Conservation (phyloP, 53 echinoderm and acorn worm species). For the Glandiceps talaboti region DNA sequence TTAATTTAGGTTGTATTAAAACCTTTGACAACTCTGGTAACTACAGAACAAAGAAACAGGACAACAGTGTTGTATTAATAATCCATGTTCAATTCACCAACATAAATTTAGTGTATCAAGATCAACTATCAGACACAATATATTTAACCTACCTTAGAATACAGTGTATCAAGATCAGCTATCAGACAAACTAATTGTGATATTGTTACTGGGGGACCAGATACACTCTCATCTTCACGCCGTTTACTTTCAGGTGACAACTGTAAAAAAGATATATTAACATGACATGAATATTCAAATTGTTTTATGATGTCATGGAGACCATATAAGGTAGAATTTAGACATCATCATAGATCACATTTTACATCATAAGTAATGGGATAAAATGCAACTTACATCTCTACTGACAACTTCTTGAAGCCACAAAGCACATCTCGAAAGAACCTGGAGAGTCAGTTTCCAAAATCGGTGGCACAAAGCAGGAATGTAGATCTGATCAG, state of each 20-base stretch:
- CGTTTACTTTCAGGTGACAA: not conserved
- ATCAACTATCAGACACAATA: no score
- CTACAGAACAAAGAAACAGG: slow-evolving; percentile 17
- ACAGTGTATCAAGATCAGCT: slow-evolving; percentile 59
- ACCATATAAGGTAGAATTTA: no score
- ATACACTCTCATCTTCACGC: not conserved
- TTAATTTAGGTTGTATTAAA: slow-evolving; percentile 41
- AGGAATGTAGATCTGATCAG: slow-evolving; percentile 57
- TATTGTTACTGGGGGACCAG: slow-evolving; percentile 40
- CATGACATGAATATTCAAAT: no score
- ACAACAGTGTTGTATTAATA: not conserved
- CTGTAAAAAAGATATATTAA: not conserved
- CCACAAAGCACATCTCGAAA: slow-evolving; percentile 76
- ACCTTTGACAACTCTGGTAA: slow-evolving; percentile 38
- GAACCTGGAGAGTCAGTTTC: slow-evolving; percentile 90
- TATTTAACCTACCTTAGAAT: slow-evolving; percentile 49
- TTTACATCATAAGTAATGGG: no score
- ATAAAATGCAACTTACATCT: slow-evolving; percentile 31
- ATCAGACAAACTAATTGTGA: slow-evolving; percentile 68
- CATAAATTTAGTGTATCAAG: no score
- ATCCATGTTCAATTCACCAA: not conserved
- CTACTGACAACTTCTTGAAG: slow-evolving; percentile 47
- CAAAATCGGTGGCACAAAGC: slow-evolving; percentile 93
- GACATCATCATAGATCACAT: no score
- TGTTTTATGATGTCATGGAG: no score